These are phyloP conservation scores for Rhodeus uyekii DNA, from an alignment of 2,797 vertebrate genomes.

Conservation along the genomic window DNA sequence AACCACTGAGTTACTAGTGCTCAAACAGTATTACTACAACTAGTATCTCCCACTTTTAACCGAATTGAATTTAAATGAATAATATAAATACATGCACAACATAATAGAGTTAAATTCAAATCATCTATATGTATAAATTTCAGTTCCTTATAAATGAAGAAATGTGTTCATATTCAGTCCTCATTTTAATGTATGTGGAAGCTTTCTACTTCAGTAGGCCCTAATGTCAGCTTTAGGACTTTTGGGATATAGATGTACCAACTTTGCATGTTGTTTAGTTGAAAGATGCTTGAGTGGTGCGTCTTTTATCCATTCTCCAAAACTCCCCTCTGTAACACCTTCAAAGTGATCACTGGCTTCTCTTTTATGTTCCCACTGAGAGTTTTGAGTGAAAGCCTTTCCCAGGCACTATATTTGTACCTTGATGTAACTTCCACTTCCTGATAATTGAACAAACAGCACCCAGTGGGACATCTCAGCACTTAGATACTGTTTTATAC, in stretches of 20 bases:
- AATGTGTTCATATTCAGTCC: background rate
- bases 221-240: background rate
- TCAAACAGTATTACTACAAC: too few relatives aligned
- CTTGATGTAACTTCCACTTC: background rate
- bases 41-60: too few relatives aligned
- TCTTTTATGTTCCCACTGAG: constrained; percentile 70
- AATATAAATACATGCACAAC: background rate
- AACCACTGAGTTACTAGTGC: too few relatives aligned
- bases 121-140: too few relatives aligned
- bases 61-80: background rate
- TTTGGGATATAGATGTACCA: background rate
- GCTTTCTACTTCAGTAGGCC: background rate
- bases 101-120: background rate
- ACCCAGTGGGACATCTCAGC: background rate
- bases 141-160: background rate
- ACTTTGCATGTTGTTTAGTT: constrained; percentile 17
- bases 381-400: constrained; percentile 64
- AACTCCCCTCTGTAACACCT: background rate
- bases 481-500: background rate
- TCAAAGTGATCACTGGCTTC: constrained; percentile 19
- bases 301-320: constrained; percentile 21
- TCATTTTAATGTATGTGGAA: background rate
- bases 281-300: background rate
- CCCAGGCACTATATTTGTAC: constrained; percentile 63
- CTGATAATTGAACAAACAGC: constrained; percentile 9